Base-by-base conservation (phyloP, 2,888 invertebrate genomes). In the Anodontia alba region DNA sequence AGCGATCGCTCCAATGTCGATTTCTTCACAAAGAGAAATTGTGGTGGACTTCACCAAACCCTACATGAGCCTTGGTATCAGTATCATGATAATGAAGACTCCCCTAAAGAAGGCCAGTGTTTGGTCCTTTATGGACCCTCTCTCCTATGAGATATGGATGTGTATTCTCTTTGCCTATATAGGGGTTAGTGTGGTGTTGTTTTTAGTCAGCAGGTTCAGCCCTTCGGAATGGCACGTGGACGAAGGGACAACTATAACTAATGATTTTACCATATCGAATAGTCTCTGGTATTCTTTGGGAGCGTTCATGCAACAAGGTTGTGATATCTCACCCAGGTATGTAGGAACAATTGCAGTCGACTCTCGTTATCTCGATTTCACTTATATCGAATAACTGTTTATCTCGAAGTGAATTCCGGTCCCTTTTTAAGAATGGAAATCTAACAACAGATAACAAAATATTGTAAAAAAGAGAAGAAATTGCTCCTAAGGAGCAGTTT, bases 301-400 rank as follows among this genome's bases (percentile, higher is more conserved):
- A 33, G 98, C 99, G 46, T 98, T 99, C 95, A 99, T 99, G 98
- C 99, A 99, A 95, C 99, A 99, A 95, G 99, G 99, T 81, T 98
- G 98, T 93, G 99, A 99, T 95, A 97, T 99, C 86, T 97, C 98
- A 72, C 99, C 99, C 23, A 97, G 98, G 96, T 98, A 95, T 95
- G 95, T 94, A 42, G 7, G 42, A 20, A 20, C 38, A 38, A 8
- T 38, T 8, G 38, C 49, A 20, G 38, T 38, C 38, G n/a, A n/a
- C n/a, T n/a, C n/a, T n/a, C n/a, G n/a, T n/a, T n/a, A n/a, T n/a
- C n/a, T n/a, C n/a, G n/a, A n/a, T n/a, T n/a, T n/a, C n/a, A n/a
- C n/a, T n/a, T n/a, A n/a, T n/a, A n/a, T n/a, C n/a, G n/a, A n/a
- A n/a, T n/a, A n/a, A n/a, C n/a, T n/a, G n/a, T n/a, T n/a, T n/a